Percentiles rank a stretch among this genome's conserved stretches.
phyloP scores from a whole-genome alignment of 2,113 vertebrate genomes.

The Megaptera novaeangliae region DNA sequence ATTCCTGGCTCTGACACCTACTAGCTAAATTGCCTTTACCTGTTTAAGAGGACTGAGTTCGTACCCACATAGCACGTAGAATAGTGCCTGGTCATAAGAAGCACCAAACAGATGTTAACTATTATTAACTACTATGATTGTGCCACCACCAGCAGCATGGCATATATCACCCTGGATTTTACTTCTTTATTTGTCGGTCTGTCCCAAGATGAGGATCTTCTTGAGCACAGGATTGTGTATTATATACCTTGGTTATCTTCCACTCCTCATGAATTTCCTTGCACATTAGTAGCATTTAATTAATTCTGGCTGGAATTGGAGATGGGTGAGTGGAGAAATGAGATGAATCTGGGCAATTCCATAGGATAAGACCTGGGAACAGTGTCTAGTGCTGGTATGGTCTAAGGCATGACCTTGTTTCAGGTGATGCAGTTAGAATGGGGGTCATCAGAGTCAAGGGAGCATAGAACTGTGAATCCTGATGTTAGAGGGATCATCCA shows the following conservation, averaged over 20 bases:
- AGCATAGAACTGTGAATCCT: background rate
- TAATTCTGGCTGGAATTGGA: background rate
- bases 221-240: background rate
- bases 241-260: background rate
- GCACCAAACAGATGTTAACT: background rate
- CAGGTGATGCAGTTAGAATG: background rate
- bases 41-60: background rate
- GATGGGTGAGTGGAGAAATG: background rate
- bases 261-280: background rate
- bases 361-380: background rate
- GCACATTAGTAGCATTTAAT: background rate
- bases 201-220: background rate
- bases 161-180: background rate
- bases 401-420: background rate
- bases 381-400: background rate
- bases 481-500: background rate
- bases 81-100: background rate
- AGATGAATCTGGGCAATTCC: background rate
- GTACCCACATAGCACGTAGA: background rate
- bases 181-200: background rate
- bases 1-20: background rate
- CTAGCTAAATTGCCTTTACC: background rate
- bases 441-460: background rate
- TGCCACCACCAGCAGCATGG: background rate
- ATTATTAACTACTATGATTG: background rate